Conservation (phyloP, 2,113 vertebrate species). For the Aldabrachelys gigantea region DNA sequence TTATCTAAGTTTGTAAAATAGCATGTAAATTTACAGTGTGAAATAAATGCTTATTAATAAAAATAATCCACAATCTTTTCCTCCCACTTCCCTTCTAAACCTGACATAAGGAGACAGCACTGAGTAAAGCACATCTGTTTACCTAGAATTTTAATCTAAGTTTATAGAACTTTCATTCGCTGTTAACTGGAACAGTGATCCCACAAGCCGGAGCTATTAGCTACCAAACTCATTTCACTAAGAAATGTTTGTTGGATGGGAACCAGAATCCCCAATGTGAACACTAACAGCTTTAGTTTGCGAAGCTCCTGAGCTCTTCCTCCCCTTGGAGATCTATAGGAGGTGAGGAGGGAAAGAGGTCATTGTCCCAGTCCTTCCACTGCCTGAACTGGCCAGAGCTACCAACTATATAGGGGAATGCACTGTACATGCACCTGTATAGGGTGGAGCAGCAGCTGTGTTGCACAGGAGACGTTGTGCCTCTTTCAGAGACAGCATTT, state of each 20-base stretch:
- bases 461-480: neutral
- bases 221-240: neutral
- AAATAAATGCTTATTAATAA: slow-evolving; percentile 24
- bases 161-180: fast-evolving
- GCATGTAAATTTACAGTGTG: neutral
- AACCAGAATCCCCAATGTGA: neutral
- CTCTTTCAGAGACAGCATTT: neutral
- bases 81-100: neutral
- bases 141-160: neutral
- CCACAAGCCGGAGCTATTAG: neutral
- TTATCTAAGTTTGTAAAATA: slow-evolving; percentile 16
- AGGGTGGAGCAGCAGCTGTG: neutral
- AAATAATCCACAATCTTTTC: neutral
- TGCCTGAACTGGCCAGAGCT: neutral
- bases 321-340: neutral
- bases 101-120: neutral
- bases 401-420: neutral
- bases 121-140: neutral
- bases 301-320: fast-evolving
- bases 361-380: neutral
- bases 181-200: neutral
- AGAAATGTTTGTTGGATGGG: neutral
- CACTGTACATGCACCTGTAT: neutral
- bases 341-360: neutral
- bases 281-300: fast-evolving